Conservation (phyloP, 2,113 vertebrate genomes). For the Cairina moschata region DNA sequence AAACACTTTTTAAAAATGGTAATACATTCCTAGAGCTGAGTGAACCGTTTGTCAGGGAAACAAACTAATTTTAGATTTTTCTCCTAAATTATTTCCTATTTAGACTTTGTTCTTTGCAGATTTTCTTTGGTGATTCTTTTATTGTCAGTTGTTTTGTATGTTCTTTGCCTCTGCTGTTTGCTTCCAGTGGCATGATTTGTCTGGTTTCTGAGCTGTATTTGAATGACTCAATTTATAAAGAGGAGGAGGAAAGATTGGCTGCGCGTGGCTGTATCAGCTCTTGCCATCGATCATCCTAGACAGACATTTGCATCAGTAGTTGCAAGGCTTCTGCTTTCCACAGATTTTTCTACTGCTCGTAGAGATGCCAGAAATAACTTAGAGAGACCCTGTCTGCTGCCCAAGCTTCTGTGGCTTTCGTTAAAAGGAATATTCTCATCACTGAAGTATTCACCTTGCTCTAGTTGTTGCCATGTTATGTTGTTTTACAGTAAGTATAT, state of each 20-base stretch:
- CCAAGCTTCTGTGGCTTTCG: neutral
- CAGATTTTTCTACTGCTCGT: neutral
- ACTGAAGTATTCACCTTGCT: neutral
- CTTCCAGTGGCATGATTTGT: neutral
- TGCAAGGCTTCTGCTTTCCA: neutral
- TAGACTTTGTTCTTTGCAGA: neutral
- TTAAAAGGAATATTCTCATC: neutral
- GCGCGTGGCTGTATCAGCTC: neutral
- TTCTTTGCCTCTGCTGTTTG: neutral
- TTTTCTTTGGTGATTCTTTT: neutral
- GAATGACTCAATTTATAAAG: neutral
- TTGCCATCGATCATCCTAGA: neutral
- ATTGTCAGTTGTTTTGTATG: neutral
- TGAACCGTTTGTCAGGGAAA: neutral
- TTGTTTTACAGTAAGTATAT: neutral
- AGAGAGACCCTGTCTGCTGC: neutral
- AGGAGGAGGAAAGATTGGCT: neutral
- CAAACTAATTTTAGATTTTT: neutral
- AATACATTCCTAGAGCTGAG: neutral
- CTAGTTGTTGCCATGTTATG: neutral
- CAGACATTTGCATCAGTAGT: neutral
- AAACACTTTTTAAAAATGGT: neutral
- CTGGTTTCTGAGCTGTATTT: neutral
- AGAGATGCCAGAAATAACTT: neutral
- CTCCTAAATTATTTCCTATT: neutral